Percentiles rank a stretch among this genome's conserved stretches.
phyloP scores from a whole-genome alignment of 2,113 vertebrate genomes.

The Eulacestoma nigropectus region DNA sequence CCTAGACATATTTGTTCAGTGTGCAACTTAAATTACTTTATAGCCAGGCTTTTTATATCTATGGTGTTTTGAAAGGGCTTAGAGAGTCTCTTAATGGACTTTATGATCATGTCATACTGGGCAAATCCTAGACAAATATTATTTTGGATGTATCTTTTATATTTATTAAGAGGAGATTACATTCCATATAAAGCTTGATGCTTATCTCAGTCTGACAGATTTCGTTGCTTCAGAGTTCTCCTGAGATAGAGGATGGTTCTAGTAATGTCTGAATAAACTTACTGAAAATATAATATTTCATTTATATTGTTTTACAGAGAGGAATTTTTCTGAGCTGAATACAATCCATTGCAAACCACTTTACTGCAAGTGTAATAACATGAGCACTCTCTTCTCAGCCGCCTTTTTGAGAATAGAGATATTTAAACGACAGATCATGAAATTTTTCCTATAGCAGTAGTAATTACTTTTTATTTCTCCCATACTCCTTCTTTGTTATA shows the following conservation, averaged over 20 bases:
- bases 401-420: neutral
- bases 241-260: neutral
- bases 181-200: neutral
- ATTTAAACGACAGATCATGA: neutral
- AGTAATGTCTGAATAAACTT: neutral
- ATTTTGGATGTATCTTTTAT: conserved; percentile 32
- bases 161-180: conserved; percentile 15
- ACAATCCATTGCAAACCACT: neutral
- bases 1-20: conserved; percentile 33
- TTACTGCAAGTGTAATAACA: neutral
- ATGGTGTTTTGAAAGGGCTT: conserved; percentile 33
- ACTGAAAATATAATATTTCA: neutral
- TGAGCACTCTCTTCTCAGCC: neutral
- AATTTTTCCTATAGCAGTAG: neutral
- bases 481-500: neutral
- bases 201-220: neutral
- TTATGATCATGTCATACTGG: conserved; percentile 21
- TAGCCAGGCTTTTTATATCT: conserved; percentile 12
- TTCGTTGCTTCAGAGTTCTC: conserved; percentile 26
- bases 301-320: neutral
- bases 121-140: conserved; percentile 52
- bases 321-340: neutral
- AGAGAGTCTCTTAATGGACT: conserved; percentile 41
- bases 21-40: conserved; percentile 8
- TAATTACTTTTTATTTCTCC: neutral